Evolutionary conservation across 2,113 vertebrate genomes (phyloP).

Genomic region (Coreoperca whiteheadi): DNA sequence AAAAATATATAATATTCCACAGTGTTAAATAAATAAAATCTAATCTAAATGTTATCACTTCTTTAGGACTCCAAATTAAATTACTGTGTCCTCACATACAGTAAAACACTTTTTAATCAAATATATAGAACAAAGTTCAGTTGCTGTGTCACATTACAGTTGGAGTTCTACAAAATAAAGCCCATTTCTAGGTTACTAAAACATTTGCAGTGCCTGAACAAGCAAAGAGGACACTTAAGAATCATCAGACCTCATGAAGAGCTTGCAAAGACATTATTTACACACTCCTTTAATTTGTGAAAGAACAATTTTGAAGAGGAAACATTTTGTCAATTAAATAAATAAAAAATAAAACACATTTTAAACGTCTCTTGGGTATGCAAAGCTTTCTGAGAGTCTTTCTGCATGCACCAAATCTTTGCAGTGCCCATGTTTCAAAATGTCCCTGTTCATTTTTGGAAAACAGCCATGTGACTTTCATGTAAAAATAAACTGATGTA

Average conservation of each 20-base stretch:
- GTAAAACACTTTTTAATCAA: not conserved
- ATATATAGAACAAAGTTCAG: not conserved
- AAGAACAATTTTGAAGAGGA: not conserved
- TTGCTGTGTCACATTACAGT: not conserved
- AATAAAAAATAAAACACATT: too few species aligned
- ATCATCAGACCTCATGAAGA: not conserved
- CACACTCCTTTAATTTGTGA: not conserved
- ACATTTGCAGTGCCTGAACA: not conserved
- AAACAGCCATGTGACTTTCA: not conserved
- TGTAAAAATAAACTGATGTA: not conserved
- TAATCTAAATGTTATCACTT: not conserved
- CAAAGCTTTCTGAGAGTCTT: not conserved
- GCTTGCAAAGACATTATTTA: not conserved
- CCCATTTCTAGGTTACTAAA: not conserved
- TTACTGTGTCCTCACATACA: not conserved
- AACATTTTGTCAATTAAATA: not conserved
- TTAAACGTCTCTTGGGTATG: not conserved
- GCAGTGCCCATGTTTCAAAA: not conserved
- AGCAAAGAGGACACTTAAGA: not conserved
- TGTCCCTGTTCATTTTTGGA: not conserved
- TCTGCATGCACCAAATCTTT: not conserved
- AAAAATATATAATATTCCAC: not conserved
- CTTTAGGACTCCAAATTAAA: not conserved
- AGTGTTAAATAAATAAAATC: not conserved
- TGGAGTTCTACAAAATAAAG: constrained; percentile 5